Evolutionary conservation across 2,113 vertebrate genomes (phyloP), one percentile per base, ranked within the genome.

Genomic region (Trogon surrucura): DNA sequence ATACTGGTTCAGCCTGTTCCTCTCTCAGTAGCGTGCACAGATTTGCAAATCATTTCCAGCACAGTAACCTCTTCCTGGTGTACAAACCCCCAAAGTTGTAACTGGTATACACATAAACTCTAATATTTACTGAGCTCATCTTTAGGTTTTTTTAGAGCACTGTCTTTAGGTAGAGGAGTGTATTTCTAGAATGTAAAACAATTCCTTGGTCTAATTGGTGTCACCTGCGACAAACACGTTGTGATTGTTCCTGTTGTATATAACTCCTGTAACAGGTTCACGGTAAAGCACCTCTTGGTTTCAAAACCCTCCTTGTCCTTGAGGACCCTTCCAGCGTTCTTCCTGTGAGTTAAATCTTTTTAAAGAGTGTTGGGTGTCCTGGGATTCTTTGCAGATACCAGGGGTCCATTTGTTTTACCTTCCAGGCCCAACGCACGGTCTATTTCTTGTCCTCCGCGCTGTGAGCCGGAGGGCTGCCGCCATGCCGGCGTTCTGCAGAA

Each of bases 1-100:
- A 12, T 44, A 73, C 82, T 64, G 58, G 88, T 80, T 93, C 62
- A 88, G 53, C 88, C 82, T 88, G 93, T 88, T 93, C 65, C 20
- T 89, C 53, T 54, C 8, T 4, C 64, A 62, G 32, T 38, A 62
- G 60, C 16, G 21, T 29, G 50, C 22, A 51, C 6, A 44, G 50
- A 48, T 79, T 38, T 90, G 67, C 62, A 90, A 69, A 62, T 72
- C 3, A 4, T 48, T 69, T 75, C 50, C 32, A 53, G 70, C 32
- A 13, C 25, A 45, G 53, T 64, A 82, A 48, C 67, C n/a, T 66
- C 36, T 70, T 34, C 71, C 54, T 83, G 36, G 14, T 36, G 13
- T 18, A 16, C 17, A 54, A 89, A 54, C 14, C 30, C 53, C 34
- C 4, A 2, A 22, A 47, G 29, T 53, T 30, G 29, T 65, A 66